phyloP scores from a whole-genome alignment of 2,888 invertebrate genomes.

The Cephus runcator region DNA sequence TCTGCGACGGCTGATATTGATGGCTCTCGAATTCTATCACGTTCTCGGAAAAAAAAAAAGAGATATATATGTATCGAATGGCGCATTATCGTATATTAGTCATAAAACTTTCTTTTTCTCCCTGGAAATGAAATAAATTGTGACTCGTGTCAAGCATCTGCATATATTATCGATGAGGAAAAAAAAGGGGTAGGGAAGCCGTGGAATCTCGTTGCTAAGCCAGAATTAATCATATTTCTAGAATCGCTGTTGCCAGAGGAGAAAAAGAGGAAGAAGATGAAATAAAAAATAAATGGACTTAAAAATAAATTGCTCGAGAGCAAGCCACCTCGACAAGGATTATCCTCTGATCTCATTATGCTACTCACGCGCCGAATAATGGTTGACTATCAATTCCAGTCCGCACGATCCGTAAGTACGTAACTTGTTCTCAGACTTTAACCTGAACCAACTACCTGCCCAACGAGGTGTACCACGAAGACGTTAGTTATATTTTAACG shows the following conservation, averaged over 20 bases:
- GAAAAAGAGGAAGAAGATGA: not conserved
- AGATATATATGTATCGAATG: constrained; percentile 49
- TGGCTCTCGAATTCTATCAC: constrained; percentile 54
- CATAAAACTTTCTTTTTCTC: constrained; percentile 48
- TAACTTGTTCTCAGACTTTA: not conserved
- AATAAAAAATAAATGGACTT: not conserved
- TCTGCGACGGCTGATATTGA: constrained; percentile 54
- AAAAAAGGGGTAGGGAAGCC: not conserved
- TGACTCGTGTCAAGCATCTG: constrained; percentile 40
- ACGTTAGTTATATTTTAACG: not conserved
- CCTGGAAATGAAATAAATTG: constrained; percentile 40
- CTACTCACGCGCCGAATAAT: constrained; percentile 4
- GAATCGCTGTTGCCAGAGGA: not conserved
- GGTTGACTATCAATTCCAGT: constrained; percentile 1
- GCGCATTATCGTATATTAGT: constrained; percentile 57
- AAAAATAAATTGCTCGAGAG: not conserved
- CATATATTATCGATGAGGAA: constrained; percentile 37
- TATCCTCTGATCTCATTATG: not conserved
- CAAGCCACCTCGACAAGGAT: not conserved
- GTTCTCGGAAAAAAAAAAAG: constrained; percentile 27
- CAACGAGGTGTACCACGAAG: not conserved
- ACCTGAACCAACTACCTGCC: not conserved
- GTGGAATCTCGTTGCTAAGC: not conserved
- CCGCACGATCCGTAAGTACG: not conserved
- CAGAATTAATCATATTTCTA: constrained; percentile 26